Percentiles rank a stretch among this genome's conserved stretches.
Evolutionary conservation across 2,113 vertebrate species (phyloP).

Genomic region (Grallaria varia): DNA sequence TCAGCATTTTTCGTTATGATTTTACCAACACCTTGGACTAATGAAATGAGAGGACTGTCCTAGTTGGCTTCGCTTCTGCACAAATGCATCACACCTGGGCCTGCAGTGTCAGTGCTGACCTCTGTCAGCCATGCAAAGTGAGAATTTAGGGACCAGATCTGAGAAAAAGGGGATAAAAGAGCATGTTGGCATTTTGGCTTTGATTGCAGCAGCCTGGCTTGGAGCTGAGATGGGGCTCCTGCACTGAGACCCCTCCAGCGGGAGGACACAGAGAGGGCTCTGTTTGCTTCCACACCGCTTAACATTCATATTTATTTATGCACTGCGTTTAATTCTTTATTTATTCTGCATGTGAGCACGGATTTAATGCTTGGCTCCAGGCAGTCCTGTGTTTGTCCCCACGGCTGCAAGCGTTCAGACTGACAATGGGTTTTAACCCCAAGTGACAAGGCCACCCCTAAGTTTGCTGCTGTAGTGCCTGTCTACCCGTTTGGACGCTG

Average conservation of each 20-base stretch:
- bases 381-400: conserved; percentile 25
- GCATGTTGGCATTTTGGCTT: neutral
- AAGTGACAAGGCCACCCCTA: neutral
- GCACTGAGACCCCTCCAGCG: neutral
- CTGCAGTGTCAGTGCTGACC: neutral
- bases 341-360: neutral
- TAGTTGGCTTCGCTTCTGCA: neutral
- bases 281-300: neutral
- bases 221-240: neutral
- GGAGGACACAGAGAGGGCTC: neutral
- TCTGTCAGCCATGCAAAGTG: neutral
- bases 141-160: conserved; percentile 43
- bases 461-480: fast-evolving
- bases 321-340: conserved; percentile 11
- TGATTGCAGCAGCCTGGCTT: neutral
- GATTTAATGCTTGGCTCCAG: neutral
- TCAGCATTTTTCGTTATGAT: neutral
- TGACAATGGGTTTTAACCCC: conserved; percentile 20
- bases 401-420: neutral
- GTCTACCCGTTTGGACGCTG: fast-evolving
- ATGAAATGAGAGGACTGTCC: neutral
- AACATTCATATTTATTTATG: conserved; percentile 43
- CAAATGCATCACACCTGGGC: conserved; percentile 41
- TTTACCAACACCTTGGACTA: neutral
- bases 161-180: neutral